phyloP scores from a whole-genome alignment of 2,113 vertebrate species.

The Electrona antarctica region DNA sequence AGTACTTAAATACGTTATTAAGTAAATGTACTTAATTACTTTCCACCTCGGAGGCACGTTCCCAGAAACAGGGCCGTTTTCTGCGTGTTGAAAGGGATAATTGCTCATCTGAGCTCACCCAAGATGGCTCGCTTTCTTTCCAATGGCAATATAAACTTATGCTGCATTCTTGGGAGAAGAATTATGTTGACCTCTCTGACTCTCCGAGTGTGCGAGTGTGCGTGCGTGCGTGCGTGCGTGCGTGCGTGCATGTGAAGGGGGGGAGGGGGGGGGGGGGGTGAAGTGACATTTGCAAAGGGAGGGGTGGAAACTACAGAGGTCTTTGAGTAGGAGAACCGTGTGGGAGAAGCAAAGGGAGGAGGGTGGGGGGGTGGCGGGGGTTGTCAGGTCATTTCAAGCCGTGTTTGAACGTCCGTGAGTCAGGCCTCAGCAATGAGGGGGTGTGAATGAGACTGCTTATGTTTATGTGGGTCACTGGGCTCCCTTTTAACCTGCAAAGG shows the following conservation, averaged over 20 bases:
- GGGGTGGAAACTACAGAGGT: constrained; percentile 17
- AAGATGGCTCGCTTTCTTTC: constrained; percentile 64
- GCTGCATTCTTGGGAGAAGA: constrained; percentile 69
- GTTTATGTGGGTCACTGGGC: constrained; percentile 73
- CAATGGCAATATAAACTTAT: constrained; percentile 69
- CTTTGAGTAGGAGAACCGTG: constrained; percentile 42
- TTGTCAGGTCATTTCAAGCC: constrained; percentile 35
- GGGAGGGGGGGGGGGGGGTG: not conserved
- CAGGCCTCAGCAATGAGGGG: constrained; percentile 77
- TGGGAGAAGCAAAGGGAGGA: constrained; percentile 43
- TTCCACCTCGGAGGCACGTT: constrained; percentile 51
- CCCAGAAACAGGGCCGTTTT: constrained; percentile 60
- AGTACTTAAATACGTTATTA: too few species aligned
- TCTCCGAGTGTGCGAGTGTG: constrained; percentile 41
- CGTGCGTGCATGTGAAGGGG: constrained; percentile 6
- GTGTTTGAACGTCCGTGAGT: constrained; percentile 70
- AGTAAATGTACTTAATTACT: too few species aligned
- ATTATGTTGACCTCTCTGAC: constrained; percentile 66
- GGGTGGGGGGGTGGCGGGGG: constrained; percentile 8
- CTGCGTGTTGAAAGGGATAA: constrained; percentile 70
- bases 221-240: constrained; percentile 6
- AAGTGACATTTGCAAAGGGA: constrained; percentile 10
- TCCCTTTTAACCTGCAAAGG: constrained; percentile 63
- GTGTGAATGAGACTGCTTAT: constrained; percentile 71
- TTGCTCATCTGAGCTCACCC: constrained; percentile 74